phyloP scores from a whole-genome alignment of 2,797 vertebrate species.

The Crocidura indochinensis region DNA sequence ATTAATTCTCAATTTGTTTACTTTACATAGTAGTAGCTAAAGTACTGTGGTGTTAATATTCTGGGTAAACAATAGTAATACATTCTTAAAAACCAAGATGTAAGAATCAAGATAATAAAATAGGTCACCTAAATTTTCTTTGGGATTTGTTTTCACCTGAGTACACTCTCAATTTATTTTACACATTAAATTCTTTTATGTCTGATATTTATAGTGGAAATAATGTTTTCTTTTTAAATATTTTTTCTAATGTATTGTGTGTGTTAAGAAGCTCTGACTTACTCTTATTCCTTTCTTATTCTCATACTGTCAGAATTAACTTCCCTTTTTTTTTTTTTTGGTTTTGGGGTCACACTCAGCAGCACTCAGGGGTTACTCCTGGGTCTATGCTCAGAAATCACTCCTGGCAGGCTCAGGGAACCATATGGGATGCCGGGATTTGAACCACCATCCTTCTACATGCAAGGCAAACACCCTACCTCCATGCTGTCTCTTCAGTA shows the following conservation, averaged over 20 bases:
- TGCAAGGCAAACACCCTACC: no score
- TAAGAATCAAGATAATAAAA: conserved; percentile 16
- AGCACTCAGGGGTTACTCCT: no score
- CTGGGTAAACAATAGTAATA: neutral
- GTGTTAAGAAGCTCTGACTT: neutral
- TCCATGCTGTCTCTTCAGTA: no score
- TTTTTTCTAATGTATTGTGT: neutral
- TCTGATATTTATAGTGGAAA: neutral
- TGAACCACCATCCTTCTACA: no score
- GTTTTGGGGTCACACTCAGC: no score
- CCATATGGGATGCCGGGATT: no score
- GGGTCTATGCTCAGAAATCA: no score
- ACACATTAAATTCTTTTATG: neutral
- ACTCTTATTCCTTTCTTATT: conserved; percentile 27
- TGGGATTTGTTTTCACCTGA: conserved; percentile 9
- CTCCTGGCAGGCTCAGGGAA: no score
- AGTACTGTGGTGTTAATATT: neutral
- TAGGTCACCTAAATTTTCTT: conserved; percentile 3
- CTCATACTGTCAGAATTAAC: neutral
- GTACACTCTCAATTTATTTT: conserved; percentile 8
- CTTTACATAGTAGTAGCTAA: neutral
- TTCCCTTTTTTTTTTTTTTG: neutral
- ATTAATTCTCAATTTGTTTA: neutral
- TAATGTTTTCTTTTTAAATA: neutral
- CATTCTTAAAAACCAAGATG: neutral